Conservation (phyloP, 1,140 invertebrate species). For the Hypsibius dujardini region DNA sequence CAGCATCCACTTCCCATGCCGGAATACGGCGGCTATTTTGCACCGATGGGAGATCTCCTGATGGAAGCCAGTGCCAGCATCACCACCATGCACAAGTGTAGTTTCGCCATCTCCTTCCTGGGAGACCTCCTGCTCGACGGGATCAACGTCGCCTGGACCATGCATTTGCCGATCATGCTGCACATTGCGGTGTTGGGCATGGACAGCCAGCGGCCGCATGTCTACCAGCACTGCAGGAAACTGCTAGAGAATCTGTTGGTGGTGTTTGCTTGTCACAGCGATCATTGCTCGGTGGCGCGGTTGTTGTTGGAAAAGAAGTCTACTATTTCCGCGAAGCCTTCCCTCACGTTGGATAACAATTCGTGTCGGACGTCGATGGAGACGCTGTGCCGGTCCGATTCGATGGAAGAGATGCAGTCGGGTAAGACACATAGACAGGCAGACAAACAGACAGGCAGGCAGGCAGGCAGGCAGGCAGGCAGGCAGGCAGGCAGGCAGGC, state of each 20-base stretch:
- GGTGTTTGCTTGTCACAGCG: slow-evolving; percentile 68
- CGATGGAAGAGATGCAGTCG: no score
- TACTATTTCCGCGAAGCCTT: not conserved
- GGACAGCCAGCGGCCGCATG: slow-evolving; percentile 58
- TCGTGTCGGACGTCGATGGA: not conserved
- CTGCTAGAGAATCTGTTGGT: slow-evolving; percentile 75
- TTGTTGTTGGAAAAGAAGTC: slow-evolving; percentile 59
- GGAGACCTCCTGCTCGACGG: slow-evolving; percentile 84
- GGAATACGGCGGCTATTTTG: slow-evolving; percentile 95
- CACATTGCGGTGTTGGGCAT: slow-evolving; percentile 83
- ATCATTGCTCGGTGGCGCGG: slow-evolving; percentile 67
- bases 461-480: no score
- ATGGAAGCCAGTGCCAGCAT: slow-evolving; percentile 42
- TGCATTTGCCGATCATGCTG: slow-evolving; percentile 83
- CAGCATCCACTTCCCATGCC: slow-evolving; percentile 93
- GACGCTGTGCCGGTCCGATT: no score
- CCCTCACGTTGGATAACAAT: not conserved
- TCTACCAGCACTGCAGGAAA: slow-evolving; percentile 84
- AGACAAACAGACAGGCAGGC: no score
- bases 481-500: no score
- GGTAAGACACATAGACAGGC: no score
- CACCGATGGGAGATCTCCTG: slow-evolving; percentile 77
- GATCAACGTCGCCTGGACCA: slow-evolving; percentile 75
- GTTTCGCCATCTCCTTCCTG: slow-evolving; percentile 86
- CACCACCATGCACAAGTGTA: slow-evolving; percentile 48